A percentile compares a stretch with the other conserved stretches of the same genome.
These are phyloP conservation scores for Lasioglossum baleicum DNA, from an alignment of 1,140 invertebrate genomes.

Conservation along the genomic window DNA sequence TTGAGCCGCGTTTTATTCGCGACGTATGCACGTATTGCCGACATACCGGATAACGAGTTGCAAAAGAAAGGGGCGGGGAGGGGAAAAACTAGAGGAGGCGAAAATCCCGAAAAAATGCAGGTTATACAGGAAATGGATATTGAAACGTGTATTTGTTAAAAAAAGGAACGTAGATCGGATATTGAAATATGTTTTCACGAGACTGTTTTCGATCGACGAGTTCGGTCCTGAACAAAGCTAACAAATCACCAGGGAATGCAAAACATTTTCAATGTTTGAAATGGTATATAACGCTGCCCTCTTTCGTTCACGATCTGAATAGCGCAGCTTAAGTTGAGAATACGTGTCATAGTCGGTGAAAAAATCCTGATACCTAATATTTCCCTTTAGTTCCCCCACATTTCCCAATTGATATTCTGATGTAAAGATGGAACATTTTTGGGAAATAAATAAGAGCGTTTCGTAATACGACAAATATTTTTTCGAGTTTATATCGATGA, in stretches of 20 bases:
- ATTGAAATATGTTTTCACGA: constrained; percentile 64
- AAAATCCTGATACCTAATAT: neutral
- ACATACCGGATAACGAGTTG: constrained; percentile 58
- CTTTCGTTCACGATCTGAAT: neutral
- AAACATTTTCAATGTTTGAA: constrained; percentile 6
- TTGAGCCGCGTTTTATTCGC: constrained; percentile 45
- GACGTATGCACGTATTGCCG: constrained; percentile 1
- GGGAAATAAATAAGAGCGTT: too few relatives aligned
- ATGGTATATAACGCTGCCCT: neutral
- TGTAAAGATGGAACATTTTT: too few relatives aligned
- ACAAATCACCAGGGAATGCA: constrained; percentile 25
- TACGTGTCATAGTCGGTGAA: too few relatives aligned
- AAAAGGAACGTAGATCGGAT: constrained; percentile 55
- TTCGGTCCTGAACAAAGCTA: constrained; percentile 48
- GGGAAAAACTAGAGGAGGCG: too few relatives aligned
- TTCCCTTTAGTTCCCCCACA: too few relatives aligned
- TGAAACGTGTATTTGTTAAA: constrained; percentile 59
- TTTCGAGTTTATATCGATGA: too few relatives aligned
- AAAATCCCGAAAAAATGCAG: constrained; percentile 37
- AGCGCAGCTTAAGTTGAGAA: neutral
- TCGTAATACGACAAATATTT: too few relatives aligned
- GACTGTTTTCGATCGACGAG: too few relatives aligned
- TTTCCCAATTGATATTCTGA: too few relatives aligned
- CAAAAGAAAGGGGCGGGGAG: too few relatives aligned
- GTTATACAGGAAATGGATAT: constrained; percentile 62